phyloP scores from a whole-genome alignment of 2,797 vertebrate species.

The Melanotaenia pygmaea region DNA sequence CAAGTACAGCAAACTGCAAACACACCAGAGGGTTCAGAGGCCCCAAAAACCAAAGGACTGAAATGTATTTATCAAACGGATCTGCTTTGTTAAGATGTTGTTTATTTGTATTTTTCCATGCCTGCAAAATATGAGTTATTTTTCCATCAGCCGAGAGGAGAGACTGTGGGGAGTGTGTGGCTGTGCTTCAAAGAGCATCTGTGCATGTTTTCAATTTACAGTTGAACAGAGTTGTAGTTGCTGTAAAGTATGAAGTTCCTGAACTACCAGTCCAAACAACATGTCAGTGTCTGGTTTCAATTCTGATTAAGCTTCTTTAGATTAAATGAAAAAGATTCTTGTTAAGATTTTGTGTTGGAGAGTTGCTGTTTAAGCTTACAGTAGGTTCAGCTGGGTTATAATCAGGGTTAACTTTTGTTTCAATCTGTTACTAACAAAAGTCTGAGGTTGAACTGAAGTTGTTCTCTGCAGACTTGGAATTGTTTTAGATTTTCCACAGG shows the following conservation, averaged over 20 bases:
- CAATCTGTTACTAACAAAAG: not conserved
- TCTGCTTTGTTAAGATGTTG: not conserved
- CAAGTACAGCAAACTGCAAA: not conserved
- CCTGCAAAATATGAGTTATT: conserved; percentile 8
- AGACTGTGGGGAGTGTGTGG: not conserved
- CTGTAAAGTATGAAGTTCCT: not conserved
- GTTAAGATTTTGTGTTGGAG: not conserved
- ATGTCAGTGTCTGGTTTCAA: not conserved
- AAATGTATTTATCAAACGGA: not conserved
- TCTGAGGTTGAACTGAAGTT: not conserved
- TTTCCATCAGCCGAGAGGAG: conserved; percentile 21
- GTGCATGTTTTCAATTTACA: conserved; percentile 25
- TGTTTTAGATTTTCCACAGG: not conserved
- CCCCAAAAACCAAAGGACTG: not conserved
- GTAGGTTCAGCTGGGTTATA: not conserved
- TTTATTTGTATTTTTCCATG: conserved; percentile 6
- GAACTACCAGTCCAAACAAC: not conserved
- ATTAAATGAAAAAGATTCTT: not conserved
- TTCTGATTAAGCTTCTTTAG: not conserved
- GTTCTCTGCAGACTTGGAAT: not conserved
- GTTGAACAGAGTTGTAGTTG: conserved; percentile 17
- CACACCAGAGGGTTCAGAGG: not conserved
- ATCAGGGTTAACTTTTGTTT: not conserved
- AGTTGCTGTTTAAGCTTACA: not conserved
- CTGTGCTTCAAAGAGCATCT: conserved; percentile 7